Evolutionary conservation across 1,140 invertebrate genomes (phyloP), one percentile per base, ranked within the genome.

Genomic region (Monomorium pharaonis): DNA sequence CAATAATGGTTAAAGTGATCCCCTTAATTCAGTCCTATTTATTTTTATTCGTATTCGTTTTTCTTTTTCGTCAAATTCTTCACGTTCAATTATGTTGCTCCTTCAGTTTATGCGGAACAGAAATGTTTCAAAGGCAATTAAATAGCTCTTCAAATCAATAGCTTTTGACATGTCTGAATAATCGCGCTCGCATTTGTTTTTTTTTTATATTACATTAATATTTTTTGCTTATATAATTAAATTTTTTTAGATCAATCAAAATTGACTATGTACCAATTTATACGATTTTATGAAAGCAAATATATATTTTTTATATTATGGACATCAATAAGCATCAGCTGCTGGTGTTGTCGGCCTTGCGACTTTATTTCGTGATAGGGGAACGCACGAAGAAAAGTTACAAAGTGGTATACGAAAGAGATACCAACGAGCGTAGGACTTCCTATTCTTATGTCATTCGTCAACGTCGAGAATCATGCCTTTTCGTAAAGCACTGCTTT

Each of bases 371-470:
- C 7, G 37, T n/a, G 49, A 47, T 42, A 44, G 42, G n/a, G n/a
- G 14, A 83, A 84, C 72, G 30, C 33, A 58, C 9, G 47, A 72
- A n/a, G 42, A 30, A 87, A 67, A 67, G 63, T 67, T 44, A 37
- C 37, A 18, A 60, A 58, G 44, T 63, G 49, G 6, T 67, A 37
- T 37, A 54, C 76, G 84, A 74, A 88, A 74, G 87, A 87, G 70
- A 51, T 24, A 84, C 80, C 87, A 86, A 85, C 33, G 86, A 77
- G 54, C 62, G 65, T 60, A 74, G 60, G 65, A 88, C 69, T 89
- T 88, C 33, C 87, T 75, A 63, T 89, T 89, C 87, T 72, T 75
- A 78, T 54, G 69, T 89, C 87, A 89, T 89, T 80, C 78, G 78
- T 89, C 88, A 86, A 84, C n/a, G 88, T 89, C 88, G 86, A 49